A percentile compares a stretch with the other conserved stretches of the same genome.
Conservation (phyloP, 2,888 invertebrate genomes). For the Argyresthia albistria region DNA sequence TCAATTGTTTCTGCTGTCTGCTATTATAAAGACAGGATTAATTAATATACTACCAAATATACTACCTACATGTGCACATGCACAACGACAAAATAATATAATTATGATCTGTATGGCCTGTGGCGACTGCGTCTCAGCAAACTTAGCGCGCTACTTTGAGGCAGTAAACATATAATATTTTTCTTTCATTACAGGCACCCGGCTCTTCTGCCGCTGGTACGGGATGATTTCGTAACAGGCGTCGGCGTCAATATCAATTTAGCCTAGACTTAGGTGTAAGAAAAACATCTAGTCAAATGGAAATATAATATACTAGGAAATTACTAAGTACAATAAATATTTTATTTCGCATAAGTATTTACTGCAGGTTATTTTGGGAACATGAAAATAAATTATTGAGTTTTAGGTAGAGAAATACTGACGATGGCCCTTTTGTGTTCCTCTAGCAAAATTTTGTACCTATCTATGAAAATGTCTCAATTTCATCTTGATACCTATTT, state of each 20-base stretch:
- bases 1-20: too few relatives aligned
- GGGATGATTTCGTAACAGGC: conserved; percentile 77
- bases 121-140: too few relatives aligned
- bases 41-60: too few relatives aligned
- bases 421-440: neutral
- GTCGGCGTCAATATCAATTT: conserved; percentile 72
- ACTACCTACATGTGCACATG: too few relatives aligned
- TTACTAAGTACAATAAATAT: neutral
- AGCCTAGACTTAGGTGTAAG: conserved; percentile 38
- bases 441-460: too few relatives aligned
- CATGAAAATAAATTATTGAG: neutral
- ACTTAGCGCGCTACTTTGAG: too few relatives aligned
- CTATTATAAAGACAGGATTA: too few relatives aligned
- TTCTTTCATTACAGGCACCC: conserved; percentile 70
- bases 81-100: too few relatives aligned
- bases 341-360: neutral
- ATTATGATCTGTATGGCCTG: too few relatives aligned
- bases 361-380: neutral
- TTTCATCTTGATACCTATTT: too few relatives aligned
- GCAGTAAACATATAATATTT: neutral
- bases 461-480: too few relatives aligned
- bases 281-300: neutral
- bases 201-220: conserved; percentile 75
- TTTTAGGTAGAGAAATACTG: neutral
- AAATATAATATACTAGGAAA: too few relatives aligned